These are phyloP conservation scores for Agrotis puta DNA, from an alignment of 2,888 invertebrate species.

Conservation along the genomic window DNA sequence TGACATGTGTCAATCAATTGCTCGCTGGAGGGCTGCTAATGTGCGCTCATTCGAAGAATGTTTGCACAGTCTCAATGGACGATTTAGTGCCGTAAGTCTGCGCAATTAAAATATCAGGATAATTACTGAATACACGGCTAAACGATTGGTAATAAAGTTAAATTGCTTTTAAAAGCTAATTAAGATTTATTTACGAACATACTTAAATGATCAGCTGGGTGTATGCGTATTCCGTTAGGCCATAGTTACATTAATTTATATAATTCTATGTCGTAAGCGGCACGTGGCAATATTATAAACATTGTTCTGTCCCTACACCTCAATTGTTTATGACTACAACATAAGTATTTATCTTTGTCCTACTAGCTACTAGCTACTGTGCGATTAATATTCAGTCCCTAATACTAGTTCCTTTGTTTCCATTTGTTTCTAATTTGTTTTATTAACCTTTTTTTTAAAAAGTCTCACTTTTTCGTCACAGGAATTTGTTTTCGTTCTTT, in stretches of 20 bases:
- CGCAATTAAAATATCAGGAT: constrained; percentile 49
- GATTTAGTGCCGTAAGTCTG: constrained; percentile 47
- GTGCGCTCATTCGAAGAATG: constrained; percentile 42
- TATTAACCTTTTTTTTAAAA: not conserved
- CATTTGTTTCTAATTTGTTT: not conserved
- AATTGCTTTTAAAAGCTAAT: constrained; percentile 57
- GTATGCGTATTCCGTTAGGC: constrained; percentile 55
- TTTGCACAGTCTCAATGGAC: constrained; percentile 36
- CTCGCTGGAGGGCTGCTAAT: constrained; percentile 31
- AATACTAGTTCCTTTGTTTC: constrained; percentile 13
- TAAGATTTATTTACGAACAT: constrained; percentile 56
- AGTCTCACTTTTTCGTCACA: too few species aligned
- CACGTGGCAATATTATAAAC: constrained; percentile 44
- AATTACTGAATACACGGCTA: constrained; percentile 54
- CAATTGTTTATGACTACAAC: constrained; percentile 34
- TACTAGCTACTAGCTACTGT: constrained; percentile 1
- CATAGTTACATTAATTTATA: constrained; percentile 44
- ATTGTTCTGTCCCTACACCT: constrained; percentile 40
- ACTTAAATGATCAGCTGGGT: constrained; percentile 33
- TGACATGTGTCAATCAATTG: constrained; percentile 54
- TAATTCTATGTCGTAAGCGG: constrained; percentile 46
- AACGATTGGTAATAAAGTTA: constrained; percentile 51
- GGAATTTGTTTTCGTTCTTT: not conserved
- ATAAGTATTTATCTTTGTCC: constrained; percentile 41
- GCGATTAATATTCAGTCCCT: constrained; percentile 20